Evolutionary conservation across 2,797 vertebrate species (phyloP).

Genomic region (Pipistrellus pipistrellus): DNA sequence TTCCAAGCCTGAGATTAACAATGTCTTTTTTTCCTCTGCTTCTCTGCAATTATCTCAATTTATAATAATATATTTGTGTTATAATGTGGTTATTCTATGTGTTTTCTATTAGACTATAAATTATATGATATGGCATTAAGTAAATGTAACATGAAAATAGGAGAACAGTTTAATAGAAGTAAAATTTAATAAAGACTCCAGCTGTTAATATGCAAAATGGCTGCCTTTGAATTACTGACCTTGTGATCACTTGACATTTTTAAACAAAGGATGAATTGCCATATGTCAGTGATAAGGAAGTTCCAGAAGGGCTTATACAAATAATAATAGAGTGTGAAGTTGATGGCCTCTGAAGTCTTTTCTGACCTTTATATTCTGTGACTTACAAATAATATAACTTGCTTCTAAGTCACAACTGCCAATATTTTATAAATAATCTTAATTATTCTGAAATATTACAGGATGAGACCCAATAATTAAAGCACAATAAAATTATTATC

Average conservation of each 20-base stretch:
- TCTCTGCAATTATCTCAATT: background rate
- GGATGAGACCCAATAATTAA: background rate
- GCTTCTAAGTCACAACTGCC: background rate
- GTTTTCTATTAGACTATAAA: background rate
- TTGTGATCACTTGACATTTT: constrained; percentile 71
- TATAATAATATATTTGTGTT: background rate
- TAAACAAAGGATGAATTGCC: constrained; percentile 47
- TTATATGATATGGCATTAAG: background rate
- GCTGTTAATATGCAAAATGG: constrained; percentile 31
- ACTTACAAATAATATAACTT: constrained; percentile 34
- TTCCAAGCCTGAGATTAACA: background rate
- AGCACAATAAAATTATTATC: background rate
- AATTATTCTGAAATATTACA: background rate
- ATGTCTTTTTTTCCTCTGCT: background rate
- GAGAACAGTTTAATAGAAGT: background rate
- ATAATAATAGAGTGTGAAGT: constrained; percentile 55
- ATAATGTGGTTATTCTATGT: background rate
- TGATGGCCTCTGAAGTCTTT: constrained; percentile 34
- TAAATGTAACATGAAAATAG: background rate
- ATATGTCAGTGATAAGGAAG: constrained; percentile 60
- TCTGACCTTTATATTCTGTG: constrained; percentile 64
- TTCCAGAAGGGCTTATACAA: constrained; percentile 64
- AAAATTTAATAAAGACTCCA: constrained; percentile 40
- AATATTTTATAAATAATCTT: constrained; percentile 21
- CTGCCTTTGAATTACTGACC: constrained; percentile 49